A percentile compares a stretch with the other conserved stretches of the same genome.
These are phyloP conservation scores for Tuta absoluta DNA, from an alignment of 2,888 invertebrate genomes.

Conservation along the genomic window DNA sequence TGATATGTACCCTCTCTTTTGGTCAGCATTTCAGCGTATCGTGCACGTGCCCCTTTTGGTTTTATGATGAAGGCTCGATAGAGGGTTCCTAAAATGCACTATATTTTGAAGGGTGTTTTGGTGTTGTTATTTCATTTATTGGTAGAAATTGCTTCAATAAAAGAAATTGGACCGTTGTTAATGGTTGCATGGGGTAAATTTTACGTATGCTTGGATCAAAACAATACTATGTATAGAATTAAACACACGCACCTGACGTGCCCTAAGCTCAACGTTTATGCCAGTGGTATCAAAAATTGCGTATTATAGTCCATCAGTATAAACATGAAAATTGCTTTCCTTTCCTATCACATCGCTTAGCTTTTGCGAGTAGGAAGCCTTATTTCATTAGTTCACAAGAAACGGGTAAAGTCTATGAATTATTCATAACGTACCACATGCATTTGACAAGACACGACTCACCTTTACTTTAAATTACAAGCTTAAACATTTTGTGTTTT, in stretches of 20 bases:
- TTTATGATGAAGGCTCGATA: conserved; percentile 2
- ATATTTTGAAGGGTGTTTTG: not conserved
- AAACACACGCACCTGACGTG: no score
- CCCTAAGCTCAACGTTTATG: no score
- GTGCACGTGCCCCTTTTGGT: not conserved
- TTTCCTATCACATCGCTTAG: not conserved
- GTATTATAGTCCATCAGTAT: no score
- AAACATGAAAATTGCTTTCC: no score
- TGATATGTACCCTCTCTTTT: no score
- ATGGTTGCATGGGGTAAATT: not conserved
- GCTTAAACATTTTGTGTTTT: not conserved
- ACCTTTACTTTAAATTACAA: not conserved
- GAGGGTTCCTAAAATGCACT: not conserved
- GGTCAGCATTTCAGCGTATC: not conserved
- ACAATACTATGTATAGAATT: no score
- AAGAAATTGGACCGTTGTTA: not conserved
- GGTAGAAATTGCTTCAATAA: not conserved
- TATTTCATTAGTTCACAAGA: not conserved
- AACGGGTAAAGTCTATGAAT: not conserved
- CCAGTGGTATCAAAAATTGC: no score
- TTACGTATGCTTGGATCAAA: no score
- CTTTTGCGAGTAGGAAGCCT: not conserved
- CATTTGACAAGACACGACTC: conserved; percentile 1
- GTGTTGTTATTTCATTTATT: conserved; percentile 5
- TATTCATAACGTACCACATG: not conserved